Percentiles rank a stretch among this genome's conserved stretches.
Evolutionary conservation across 1,140 invertebrate species (phyloP).

Genomic region (Diachasmimorpha longicaudata): DNA sequence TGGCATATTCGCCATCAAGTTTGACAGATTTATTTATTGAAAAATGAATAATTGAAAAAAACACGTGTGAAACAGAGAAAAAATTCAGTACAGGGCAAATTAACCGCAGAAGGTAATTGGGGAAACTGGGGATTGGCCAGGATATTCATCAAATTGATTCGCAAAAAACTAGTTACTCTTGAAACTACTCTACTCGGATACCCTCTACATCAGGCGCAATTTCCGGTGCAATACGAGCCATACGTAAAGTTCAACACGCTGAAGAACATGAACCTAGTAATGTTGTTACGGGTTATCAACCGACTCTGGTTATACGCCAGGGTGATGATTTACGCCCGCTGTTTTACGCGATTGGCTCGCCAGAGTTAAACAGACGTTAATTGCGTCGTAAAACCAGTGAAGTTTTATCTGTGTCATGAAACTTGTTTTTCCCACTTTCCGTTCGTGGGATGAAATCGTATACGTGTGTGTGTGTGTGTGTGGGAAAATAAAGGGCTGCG

Average conservation of each 20-base stretch:
- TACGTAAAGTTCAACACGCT: no score
- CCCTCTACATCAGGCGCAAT: background rate
- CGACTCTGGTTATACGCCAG: background rate
- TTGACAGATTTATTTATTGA: no score
- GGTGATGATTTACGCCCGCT: background rate
- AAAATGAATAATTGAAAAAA: no score
- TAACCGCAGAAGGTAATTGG: no score
- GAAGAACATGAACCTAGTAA: background rate
- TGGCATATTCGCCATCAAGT: no score
- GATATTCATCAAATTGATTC: no score
- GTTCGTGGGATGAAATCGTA: no score
- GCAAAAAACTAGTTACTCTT: conserved; percentile 18
- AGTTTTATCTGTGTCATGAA: background rate
- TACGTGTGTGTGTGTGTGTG: no score
- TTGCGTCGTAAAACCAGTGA: background rate
- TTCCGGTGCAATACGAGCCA: background rate
- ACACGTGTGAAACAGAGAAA: no score
- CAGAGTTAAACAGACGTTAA: background rate
- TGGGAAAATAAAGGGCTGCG: no score
- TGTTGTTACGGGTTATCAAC: background rate
- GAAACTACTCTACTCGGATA: background rate
- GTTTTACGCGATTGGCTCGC: background rate
- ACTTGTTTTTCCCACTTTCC: background rate
- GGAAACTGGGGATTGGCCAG: no score
- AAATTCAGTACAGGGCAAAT: no score